phyloP scores from a whole-genome alignment of 2,888 invertebrate genomes.

The Habroteleia sp. region DNA sequence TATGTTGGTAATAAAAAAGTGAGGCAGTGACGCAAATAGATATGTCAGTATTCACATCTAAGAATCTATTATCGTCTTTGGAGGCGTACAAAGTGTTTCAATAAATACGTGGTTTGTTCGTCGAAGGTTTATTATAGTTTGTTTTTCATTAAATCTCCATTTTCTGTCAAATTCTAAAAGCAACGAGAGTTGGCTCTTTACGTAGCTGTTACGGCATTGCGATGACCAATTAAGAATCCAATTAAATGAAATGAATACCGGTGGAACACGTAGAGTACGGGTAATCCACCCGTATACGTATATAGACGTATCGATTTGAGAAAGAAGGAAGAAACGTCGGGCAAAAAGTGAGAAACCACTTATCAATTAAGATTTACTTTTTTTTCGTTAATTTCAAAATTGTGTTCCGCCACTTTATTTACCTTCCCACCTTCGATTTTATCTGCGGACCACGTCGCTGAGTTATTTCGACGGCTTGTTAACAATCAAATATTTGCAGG shows the following conservation, averaged over 20 bases:
- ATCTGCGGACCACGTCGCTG: conserved; percentile 19
- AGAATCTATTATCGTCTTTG: conserved; percentile 19
- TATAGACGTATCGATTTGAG: conserved; percentile 54
- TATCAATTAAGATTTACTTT: conserved; percentile 60
- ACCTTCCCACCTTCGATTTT: conserved; percentile 3
- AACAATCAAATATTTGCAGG: conserved; percentile 30
- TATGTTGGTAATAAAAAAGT: conserved; percentile 13
- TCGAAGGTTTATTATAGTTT: conserved; percentile 46
- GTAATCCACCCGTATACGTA: conserved; percentile 45
- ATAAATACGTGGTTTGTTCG: conserved; percentile 30
- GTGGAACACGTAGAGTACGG: conserved; percentile 37
- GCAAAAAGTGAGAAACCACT: conserved; percentile 50
- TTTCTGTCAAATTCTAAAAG: conserved; percentile 43
- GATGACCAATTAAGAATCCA: conserved; percentile 64
- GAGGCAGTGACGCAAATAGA: conserved; percentile 20
- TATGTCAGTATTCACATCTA: conserved; percentile 19
- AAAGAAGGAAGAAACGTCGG: conserved; percentile 49
- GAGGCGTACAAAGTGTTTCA: conserved; percentile 27
- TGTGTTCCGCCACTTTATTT: conserved; percentile 38
- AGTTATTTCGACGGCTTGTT: conserved; percentile 29
- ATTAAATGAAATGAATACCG: conserved; percentile 63
- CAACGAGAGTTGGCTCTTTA: conserved; percentile 34
- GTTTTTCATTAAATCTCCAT: conserved; percentile 47
- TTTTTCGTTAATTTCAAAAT: conserved; percentile 47
- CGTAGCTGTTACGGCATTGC: conserved; percentile 41